A percentile compares a stretch with the other conserved stretches of the same genome.
phyloP scores from a whole-genome alignment of 2,113 vertebrate genomes.

The Chaetops frenatus region DNA sequence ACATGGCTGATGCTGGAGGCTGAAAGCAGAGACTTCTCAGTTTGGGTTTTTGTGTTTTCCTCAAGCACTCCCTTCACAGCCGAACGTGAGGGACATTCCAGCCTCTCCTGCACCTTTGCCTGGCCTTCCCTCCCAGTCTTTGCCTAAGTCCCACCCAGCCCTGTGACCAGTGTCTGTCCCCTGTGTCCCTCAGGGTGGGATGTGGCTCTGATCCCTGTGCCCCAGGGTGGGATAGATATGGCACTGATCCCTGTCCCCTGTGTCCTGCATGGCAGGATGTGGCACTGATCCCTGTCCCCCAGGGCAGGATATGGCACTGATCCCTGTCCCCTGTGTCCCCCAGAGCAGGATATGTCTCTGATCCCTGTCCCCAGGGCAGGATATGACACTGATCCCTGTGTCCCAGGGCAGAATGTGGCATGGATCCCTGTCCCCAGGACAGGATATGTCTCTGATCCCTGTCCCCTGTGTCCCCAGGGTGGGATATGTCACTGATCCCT shows the following conservation, averaged over 20 bases:
- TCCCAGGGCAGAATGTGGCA: not conserved
- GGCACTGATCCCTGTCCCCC: not conserved
- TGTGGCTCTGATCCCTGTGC: not conserved
- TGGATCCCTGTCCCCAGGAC: not conserved
- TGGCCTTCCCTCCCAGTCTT: not conserved
- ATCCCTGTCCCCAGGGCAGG: not conserved
- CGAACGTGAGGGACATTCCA: fast-evolving
- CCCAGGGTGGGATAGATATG: not conserved
- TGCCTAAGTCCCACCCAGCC: no score
- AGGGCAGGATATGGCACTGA: not conserved
- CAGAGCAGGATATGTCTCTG: not conserved
- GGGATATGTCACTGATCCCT: not conserved
- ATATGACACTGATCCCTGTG: not conserved
- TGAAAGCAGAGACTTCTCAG: not conserved
- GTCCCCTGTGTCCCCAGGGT: not conserved
- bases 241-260: not conserved
- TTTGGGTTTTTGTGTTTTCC: not conserved
- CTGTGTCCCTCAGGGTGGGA: no score
- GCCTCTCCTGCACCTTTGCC: not conserved
- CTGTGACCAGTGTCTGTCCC: fast-evolving
- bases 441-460: not conserved
- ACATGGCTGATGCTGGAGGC: not conserved
- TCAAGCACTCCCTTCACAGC: not conserved
- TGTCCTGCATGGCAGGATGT: not conserved
- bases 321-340: not conserved